Conservation (phyloP, 2,113 vertebrate species). For the Spermophilus dauricus region DNA sequence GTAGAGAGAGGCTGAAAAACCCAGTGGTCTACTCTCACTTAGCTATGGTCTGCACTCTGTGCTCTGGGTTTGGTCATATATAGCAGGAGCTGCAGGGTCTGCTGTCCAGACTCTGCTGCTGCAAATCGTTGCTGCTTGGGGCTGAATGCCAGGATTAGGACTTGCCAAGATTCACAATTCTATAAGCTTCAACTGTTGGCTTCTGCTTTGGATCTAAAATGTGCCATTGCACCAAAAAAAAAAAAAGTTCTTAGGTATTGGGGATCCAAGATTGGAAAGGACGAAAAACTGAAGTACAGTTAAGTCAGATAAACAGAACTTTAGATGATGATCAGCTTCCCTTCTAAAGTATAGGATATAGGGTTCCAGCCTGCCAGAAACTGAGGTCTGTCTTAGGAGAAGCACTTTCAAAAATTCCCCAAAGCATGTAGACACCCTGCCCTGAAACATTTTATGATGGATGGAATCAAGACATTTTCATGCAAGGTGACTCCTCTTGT, state of each 20-base stretch:
- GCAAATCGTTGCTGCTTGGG: neutral
- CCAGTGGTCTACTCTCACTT: neutral
- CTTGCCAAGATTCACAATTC: neutral
- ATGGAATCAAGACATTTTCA: neutral
- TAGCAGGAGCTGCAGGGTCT: neutral
- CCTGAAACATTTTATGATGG: neutral
- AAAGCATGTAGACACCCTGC: neutral
- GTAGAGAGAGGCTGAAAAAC: neutral
- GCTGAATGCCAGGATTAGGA: neutral
- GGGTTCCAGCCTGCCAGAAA: neutral
- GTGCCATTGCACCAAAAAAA: neutral
- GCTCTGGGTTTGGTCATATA: neutral
- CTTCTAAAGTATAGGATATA: neutral
- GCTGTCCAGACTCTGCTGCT: neutral
- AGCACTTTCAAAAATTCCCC: neutral
- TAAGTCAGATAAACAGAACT: neutral
- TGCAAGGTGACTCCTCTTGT: neutral
- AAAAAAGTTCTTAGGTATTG: neutral
- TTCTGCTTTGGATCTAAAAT: conserved; percentile 1
- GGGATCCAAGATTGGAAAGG: neutral
- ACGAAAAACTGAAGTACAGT: neutral
- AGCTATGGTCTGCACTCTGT: neutral
- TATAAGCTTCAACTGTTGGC: neutral
- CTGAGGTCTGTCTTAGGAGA: neutral
- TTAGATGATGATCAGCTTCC: neutral